A percentile compares a stretch with the other conserved stretches of the same genome.
Conservation (phyloP, 2,797 vertebrate genomes). For the Vespertilio murinus region DNA sequence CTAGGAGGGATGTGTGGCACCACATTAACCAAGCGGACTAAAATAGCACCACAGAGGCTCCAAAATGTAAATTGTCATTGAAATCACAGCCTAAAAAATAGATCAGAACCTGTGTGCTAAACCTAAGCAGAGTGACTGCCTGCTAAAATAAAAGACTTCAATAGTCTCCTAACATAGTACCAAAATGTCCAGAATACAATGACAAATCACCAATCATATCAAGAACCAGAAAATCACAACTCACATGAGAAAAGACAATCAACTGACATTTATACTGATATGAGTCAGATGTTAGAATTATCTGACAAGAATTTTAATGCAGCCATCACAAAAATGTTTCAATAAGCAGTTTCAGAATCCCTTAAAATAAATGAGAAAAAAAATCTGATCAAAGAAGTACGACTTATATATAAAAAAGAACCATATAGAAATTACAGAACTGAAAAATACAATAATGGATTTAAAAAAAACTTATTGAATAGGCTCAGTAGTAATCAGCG, state of each 20-base stretch:
- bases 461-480: not conserved
- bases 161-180: not conserved
- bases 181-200: conserved; percentile 22
- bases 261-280: not conserved
- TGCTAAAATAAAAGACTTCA: conserved; percentile 32
- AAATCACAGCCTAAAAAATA: conserved; percentile 17
- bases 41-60: conserved; percentile 11
- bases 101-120: conserved; percentile 1
- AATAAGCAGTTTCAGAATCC: not conserved
- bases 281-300: not conserved
- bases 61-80: conserved; percentile 19
- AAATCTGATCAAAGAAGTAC: conserved; percentile 35
- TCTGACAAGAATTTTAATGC: conserved; percentile 36
- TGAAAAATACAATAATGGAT: not conserved
- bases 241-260: not conserved
- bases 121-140: not conserved
- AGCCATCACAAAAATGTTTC: conserved; percentile 21
- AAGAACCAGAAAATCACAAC: not conserved
- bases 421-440: not conserved
- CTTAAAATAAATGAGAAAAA: conserved; percentile 41
- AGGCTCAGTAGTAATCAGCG: not conserved
- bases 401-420: conserved; percentile 30
- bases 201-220: not conserved
- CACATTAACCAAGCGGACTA: not conserved
- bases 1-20: not conserved